Evolutionary conservation across 2,888 invertebrate species (phyloP), one percentile per base, ranked within the genome.

Genomic region (Drosophila maculinotata): DNA sequence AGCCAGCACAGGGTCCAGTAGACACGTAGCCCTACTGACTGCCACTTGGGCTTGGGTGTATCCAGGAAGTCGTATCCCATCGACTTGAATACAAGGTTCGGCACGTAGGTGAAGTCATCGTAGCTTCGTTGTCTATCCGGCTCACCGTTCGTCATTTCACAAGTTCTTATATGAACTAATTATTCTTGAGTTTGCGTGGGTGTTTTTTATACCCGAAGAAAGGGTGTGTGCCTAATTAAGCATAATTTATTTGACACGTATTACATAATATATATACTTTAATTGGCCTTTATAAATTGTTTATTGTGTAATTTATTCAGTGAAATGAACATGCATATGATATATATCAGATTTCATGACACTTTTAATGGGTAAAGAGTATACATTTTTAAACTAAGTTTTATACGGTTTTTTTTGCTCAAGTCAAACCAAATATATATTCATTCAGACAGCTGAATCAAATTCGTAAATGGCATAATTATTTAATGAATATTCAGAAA

Each of bases 401-500:
- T 15, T 52, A 14, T 20, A 2, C 17, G 33, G 36, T 17, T 38
- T 36, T n/a, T 9, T 9, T 17, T 30, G 10, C 9, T 10, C 3
- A 10, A 25, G 23, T n/a, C 20, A 25, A 47, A 23, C 2, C 23
- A 9, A 48, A 56, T 14, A 33, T 20, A 10, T 51, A 25, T 45
- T 53, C 20, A 58, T 52, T 67, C 36, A 26, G 26, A 51, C 57
- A 52, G 2, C 25, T 28, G 7, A 36, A 44, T 20, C 30, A 14
- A 70, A 74, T 63, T 63, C 39, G 53, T 51, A 5, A 44, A 26
- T 41, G 39, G 26, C 56, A 74, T 65, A 66, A 76, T 51, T 64
- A 48, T 62, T 39, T 64, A 57, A 66, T 76, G 73, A 78, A 78
- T 78, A 78, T 69, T 64, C 60, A 68, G 60, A 73, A 45, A 44